Conservation (phyloP, 2,113 vertebrate species). For the Macaca nemestrina region DNA sequence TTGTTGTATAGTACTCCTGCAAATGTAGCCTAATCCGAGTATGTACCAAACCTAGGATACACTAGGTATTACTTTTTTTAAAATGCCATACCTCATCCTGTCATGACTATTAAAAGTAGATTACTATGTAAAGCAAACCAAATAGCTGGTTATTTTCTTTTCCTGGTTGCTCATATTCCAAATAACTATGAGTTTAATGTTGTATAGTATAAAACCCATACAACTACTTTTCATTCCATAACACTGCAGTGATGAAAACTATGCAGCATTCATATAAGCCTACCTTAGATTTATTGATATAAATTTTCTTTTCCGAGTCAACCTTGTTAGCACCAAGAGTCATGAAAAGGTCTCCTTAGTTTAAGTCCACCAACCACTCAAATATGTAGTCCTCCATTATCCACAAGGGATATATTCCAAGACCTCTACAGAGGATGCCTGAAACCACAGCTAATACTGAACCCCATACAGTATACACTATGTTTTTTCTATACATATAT, state of each 20-base stretch:
- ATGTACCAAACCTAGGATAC: constrained; percentile 15
- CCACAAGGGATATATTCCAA: background rate
- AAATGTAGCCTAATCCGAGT: background rate
- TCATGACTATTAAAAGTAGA: constrained; percentile 15
- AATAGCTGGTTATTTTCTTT: constrained; percentile 29
- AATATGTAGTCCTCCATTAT: background rate
- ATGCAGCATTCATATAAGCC: background rate
- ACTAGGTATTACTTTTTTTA: constrained; percentile 3
- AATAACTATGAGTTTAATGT: constrained; percentile 38
- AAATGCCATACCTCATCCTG: background rate
- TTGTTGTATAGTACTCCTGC: background rate
- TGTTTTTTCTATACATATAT: background rate
- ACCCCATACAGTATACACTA: background rate
- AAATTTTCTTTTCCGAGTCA: constrained; percentile 15
- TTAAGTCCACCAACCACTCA: constrained; percentile 15
- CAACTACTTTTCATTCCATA: background rate
- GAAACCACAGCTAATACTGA: background rate
- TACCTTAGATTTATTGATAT: constrained; percentile 24
- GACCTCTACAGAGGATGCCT: background rate
- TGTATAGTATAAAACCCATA: background rate
- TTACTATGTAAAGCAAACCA: constrained; percentile 14
- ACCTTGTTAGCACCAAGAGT: background rate
- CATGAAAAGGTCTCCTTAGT: constrained; percentile 13
- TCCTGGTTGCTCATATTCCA: constrained; percentile 16
- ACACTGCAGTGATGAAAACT: constrained; percentile 13